Evolutionary conservation across 1,140 invertebrate species (phyloP), one percentile per base, ranked within the genome.

Genomic region (Bombus sylvicola): DNA sequence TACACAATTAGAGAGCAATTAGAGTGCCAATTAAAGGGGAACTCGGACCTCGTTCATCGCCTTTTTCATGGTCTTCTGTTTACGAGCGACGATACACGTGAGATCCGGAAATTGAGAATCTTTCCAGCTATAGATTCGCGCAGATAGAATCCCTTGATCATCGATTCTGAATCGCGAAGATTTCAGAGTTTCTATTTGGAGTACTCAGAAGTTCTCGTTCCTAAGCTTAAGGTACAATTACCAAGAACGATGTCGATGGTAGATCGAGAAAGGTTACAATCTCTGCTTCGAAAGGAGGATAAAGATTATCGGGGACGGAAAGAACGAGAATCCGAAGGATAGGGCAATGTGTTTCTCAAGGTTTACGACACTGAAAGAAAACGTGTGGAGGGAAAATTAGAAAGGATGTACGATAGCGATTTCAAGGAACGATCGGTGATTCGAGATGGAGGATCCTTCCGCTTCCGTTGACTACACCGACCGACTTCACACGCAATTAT

Each of bases 1-100:
- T 91, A 92, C 86, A 90, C 88, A 92, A 91, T 92, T 92, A 91
- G 77, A 87, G 78, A 87, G 88, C 91, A 91, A 92, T 92, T 92
- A 90, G 83, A 88, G 87, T 89, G 83, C 82, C 92, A 91, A 92
- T 92, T 88, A 89, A 87, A 83, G 76, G 43, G 28, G 31, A 76
- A 74, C 82, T 34, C 31, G 47, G 77, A 75, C 22, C 74, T 75
- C 72, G n/a, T 57, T 53, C 68, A n/a, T 37, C 37, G 62, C 71
- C 73, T 87, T 90, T 89, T 89, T 89, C 57, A 62, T 43, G 28
- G 66, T 15, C 69, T 39, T 68, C 37, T 43, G 71, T 73, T 73
- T 73, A 43, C 76, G 73, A 68, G 39, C 39, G 72, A 59, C 41
- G 34, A 83, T 75, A n/a, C 59, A 28, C 66, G 66, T 31, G 37